Evolutionary conservation across 2,113 vertebrate species (phyloP).

Genomic region (Glaucomys volans): DNA sequence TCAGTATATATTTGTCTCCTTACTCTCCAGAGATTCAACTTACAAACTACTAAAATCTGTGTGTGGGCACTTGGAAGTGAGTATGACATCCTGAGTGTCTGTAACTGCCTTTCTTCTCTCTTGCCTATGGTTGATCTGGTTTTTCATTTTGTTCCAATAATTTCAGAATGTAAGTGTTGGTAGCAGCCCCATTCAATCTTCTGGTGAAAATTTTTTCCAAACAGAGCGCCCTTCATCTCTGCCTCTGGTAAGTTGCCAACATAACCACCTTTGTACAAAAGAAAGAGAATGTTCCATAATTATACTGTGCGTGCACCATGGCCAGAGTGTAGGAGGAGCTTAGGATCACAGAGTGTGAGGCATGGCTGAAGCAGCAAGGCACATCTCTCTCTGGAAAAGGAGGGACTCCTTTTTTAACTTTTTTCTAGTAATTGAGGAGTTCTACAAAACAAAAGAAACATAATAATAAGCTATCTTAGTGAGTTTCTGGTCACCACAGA

Average conservation of each 20-base stretch:
- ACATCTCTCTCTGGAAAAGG: background rate
- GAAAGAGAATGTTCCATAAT: background rate
- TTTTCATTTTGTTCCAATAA: conserved; percentile 32
- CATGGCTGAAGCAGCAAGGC: background rate
- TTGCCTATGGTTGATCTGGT: background rate
- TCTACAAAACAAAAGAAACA: background rate
- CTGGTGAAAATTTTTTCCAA: conserved; percentile 89
- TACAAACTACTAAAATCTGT: conserved; percentile 94
- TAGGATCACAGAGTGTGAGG: background rate
- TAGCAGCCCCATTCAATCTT: conserved; percentile 91
- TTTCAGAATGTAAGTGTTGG: conserved; percentile 90
- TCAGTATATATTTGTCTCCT: conserved; percentile 96
- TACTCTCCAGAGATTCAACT: conserved; percentile 96
- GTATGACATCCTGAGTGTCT: conserved; percentile 50
- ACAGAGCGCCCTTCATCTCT: conserved; percentile 87
- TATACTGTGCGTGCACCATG: background rate
- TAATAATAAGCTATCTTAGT: background rate
- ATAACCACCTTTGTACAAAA: background rate
- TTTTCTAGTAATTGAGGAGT: background rate
- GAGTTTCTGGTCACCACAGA: background rate
- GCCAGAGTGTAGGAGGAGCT: background rate
- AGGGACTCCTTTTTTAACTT: background rate
- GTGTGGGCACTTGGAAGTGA: conserved; percentile 93
- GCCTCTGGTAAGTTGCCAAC: conserved; percentile 88
- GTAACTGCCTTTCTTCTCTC: background rate